Percentiles rank a stretch among this genome's conserved stretches.
Conservation (phyloP, 2,113 vertebrate genomes). For the Chitala chitala region DNA sequence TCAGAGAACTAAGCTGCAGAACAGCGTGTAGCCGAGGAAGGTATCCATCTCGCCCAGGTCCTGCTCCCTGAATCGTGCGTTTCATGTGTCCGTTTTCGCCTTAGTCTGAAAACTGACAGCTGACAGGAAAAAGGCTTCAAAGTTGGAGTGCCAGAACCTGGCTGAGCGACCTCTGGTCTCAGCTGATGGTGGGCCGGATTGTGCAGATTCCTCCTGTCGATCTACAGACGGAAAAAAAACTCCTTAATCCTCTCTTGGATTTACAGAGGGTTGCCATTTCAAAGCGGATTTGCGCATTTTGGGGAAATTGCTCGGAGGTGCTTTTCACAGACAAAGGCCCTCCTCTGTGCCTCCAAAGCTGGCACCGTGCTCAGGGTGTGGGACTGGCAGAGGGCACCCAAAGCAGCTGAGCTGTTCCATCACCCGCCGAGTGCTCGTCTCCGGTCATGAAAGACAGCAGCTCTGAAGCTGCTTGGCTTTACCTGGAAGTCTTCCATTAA, state of each 20-base stretch:
- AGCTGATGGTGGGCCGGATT: slow-evolving; percentile 44
- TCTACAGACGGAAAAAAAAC: slow-evolving; percentile 54
- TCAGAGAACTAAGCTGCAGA: neutral
- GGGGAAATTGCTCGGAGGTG: slow-evolving; percentile 57
- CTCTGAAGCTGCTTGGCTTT: neutral
- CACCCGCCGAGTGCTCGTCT: neutral
- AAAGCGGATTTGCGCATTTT: slow-evolving; percentile 55
- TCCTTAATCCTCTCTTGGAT: slow-evolving; percentile 50
- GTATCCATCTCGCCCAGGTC: neutral
- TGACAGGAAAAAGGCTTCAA: slow-evolving; percentile 38
- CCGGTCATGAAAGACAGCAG: neutral
- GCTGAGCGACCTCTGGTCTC: slow-evolving; percentile 48
- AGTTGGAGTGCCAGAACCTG: slow-evolving; percentile 31
- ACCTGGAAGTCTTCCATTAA: neutral
- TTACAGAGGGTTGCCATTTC: slow-evolving; percentile 43
- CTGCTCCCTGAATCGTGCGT: neutral
- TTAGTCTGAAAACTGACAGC: slow-evolving; percentile 41
- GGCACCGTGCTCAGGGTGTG: neutral
- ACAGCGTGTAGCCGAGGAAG: neutral
- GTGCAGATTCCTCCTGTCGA: slow-evolving; percentile 49
- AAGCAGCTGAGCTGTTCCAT: neutral
- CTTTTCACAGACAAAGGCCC: slow-evolving; percentile 51
- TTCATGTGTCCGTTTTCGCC: slow-evolving; percentile 6
- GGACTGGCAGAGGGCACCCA: neutral
- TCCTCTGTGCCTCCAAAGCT: slow-evolving; percentile 13